phyloP scores from a whole-genome alignment of 2,113 vertebrate genomes.

The Odontophorus gujanensis region DNA sequence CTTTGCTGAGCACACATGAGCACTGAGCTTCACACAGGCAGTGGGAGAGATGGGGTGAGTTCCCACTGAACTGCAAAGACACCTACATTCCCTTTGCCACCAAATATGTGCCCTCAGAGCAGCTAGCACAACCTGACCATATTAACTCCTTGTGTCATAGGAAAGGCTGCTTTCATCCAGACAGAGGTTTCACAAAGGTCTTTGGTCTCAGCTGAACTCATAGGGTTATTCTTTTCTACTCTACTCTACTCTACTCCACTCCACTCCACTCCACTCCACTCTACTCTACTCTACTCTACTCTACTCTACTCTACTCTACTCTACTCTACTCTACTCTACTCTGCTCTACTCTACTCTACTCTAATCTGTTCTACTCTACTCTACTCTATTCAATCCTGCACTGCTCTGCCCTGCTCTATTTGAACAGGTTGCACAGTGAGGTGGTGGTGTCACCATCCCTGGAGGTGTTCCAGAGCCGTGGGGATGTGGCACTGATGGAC shows the following conservation, averaged over 20 bases:
- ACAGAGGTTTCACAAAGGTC: not conserved
- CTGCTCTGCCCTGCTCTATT: too few species aligned
- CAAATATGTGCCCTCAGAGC: not conserved
- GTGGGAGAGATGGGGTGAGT: not conserved
- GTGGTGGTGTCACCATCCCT: too few species aligned
- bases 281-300: not conserved
- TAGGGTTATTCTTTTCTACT: not conserved
- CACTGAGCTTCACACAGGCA: not conserved
- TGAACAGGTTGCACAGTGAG: too few species aligned
- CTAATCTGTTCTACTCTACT: too few species aligned
- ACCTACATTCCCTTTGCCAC: fast-evolving
- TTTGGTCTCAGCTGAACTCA: not conserved
- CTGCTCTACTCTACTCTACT: too few species aligned
- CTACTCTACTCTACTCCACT: not conserved
- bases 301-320: too few species aligned
- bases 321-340: too few species aligned
- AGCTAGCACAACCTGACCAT: not conserved
- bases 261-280: not conserved
- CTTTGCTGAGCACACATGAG: not conserved
- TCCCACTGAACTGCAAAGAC: not conserved
- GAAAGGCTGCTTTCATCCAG: not conserved
- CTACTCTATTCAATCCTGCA: too few species aligned
- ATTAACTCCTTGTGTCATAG: not conserved
- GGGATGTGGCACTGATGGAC: too few species aligned
- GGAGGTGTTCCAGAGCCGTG: too few species aligned